phyloP scores from a whole-genome alignment of 2,797 vertebrate species.

The Orestias chungarensis region DNA sequence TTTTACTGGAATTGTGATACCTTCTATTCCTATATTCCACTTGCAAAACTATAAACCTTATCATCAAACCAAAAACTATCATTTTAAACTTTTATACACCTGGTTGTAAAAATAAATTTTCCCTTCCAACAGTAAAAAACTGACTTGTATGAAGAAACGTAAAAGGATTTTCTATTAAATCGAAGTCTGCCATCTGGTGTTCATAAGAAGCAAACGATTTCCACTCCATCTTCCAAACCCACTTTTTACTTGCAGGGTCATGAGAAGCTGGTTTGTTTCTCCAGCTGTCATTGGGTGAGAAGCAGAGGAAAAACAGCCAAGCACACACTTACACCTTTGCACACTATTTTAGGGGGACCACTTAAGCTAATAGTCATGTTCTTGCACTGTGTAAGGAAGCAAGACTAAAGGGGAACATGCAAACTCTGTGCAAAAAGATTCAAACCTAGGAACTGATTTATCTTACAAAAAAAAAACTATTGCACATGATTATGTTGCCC shows the following conservation, averaged over 20 bases:
- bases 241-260: not conserved
- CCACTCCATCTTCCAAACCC: not conserved
- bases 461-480: not conserved
- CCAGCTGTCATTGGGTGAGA: not conserved
- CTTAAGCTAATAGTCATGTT: too few species aligned
- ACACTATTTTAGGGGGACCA: too few species aligned
- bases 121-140: not conserved
- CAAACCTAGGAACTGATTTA: too few species aligned
- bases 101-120: not conserved
- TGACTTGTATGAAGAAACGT: not conserved
- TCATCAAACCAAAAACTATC: not conserved
- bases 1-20: not conserved
- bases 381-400: too few species aligned
- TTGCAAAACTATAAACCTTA: not conserved
- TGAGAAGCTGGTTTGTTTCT: not conserved
- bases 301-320: too few species aligned
- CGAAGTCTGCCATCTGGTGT: constrained; percentile 69
- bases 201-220: not conserved
- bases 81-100: not conserved
- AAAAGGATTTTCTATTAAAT: constrained; percentile 5
- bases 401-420: too few species aligned
- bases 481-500: not conserved
- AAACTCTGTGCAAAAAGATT: too few species aligned
- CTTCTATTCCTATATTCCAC: not conserved
- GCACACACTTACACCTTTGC: too few species aligned